These are phyloP conservation scores for Alca torda DNA, from an alignment of 2,797 vertebrate genomes.

Conservation along the genomic window DNA sequence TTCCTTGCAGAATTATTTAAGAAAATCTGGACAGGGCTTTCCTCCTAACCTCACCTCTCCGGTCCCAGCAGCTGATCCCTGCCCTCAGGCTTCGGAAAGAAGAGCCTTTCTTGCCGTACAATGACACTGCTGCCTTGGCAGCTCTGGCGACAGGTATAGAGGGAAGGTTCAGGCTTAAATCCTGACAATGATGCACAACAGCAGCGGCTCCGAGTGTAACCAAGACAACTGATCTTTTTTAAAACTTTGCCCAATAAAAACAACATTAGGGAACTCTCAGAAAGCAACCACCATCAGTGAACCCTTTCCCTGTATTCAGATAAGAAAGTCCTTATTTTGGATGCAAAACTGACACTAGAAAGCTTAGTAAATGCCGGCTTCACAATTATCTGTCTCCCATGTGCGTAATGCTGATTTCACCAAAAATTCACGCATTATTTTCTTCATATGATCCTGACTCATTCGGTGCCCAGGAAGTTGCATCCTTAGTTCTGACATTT, in stretches of 20 bases:
- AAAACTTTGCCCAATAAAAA: background rate
- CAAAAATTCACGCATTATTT: constrained; percentile 10
- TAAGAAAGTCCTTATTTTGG: background rate
- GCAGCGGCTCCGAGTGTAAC: background rate
- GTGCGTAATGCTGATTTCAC: background rate
- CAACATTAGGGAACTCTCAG: background rate
- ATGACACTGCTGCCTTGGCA: background rate
- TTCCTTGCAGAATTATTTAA: background rate
- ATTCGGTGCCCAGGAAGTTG: background rate
- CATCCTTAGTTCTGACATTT: constrained; percentile 28
- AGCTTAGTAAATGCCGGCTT: background rate
- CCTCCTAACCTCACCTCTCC: background rate
- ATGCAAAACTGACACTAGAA: background rate
- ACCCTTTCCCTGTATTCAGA: background rate
- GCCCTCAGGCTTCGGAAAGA: background rate
- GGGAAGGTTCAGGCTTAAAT: background rate
- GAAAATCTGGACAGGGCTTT: background rate
- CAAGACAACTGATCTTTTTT: background rate
- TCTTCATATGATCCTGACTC: constrained; percentile 2
- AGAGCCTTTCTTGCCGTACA: background rate
- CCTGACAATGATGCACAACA: background rate
- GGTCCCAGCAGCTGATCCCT: background rate
- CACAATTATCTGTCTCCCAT: background rate
- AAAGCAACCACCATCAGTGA: background rate
- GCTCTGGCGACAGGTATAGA: background rate